phyloP scores from a whole-genome alignment of 2,888 invertebrate species.

The Caenorhabditis sulstoni region DNA sequence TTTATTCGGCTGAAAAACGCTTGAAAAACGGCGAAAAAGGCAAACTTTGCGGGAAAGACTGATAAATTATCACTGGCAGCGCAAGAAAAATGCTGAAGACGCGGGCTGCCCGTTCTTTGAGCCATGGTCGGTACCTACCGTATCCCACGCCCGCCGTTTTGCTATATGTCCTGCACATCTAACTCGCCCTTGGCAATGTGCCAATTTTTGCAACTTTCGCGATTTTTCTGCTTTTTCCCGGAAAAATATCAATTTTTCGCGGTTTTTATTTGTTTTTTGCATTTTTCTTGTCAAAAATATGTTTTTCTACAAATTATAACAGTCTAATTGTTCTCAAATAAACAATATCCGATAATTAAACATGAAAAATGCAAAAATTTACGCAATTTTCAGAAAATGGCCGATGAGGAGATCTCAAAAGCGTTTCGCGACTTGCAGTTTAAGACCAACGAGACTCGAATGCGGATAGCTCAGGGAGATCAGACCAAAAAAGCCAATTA shows the following conservation, averaged over 20 bases:
- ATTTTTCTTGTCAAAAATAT: background rate
- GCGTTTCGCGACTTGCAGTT: constrained; percentile 71
- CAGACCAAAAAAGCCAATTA: constrained; percentile 50
- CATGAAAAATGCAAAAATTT: too few relatives aligned
- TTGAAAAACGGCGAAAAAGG: background rate
- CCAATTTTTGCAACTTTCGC: constrained; percentile 41
- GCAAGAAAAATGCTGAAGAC: background rate
- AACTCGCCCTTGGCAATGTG: constrained; percentile 50
- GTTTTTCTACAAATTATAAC: background rate
- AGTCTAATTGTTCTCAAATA: too few relatives aligned
- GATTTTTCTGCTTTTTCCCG: constrained; percentile 18
- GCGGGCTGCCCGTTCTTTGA: constrained; percentile 45
- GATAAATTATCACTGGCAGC: constrained; percentile 27
- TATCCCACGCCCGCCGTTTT: constrained; percentile 8
- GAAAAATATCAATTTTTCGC: constrained; percentile 7
- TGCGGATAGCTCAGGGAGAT: constrained; percentile 66
- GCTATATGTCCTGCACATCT: constrained; percentile 61
- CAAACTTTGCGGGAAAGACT: constrained; percentile 7
- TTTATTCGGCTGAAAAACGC: background rate
- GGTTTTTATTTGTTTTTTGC: constrained; percentile 4
- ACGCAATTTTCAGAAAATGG: constrained; percentile 60
- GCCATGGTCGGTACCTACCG: constrained; percentile 59
- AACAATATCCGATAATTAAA: too few relatives aligned
- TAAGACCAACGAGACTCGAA: constrained; percentile 68
- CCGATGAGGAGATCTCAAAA: constrained; percentile 69